These are phyloP conservation scores for Acrossocheilus wenchowensis DNA, from an alignment of 2,797 vertebrate genomes.

Conservation along the genomic window DNA sequence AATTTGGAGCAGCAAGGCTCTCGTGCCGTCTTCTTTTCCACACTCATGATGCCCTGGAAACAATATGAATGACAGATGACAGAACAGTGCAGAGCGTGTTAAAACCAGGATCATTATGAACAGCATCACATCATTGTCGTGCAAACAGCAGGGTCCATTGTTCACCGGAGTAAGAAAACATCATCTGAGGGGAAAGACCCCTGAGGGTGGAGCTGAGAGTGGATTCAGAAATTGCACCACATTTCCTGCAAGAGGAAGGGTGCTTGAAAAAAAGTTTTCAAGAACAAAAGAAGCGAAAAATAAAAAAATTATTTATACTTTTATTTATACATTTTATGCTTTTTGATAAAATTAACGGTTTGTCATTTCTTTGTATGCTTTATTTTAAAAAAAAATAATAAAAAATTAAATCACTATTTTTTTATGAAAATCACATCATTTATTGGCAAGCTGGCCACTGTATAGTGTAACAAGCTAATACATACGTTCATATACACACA, in stretches of 20 bases:
- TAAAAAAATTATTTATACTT: neutral
- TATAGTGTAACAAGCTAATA: neutral
- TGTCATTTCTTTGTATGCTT: neutral
- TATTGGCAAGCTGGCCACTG: neutral
- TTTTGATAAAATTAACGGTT: neutral
- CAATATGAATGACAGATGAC: slow-evolving; percentile 14
- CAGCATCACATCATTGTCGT: neutral
- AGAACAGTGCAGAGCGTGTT: neutral
- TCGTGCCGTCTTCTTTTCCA: slow-evolving; percentile 69
- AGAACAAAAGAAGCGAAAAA: neutral
- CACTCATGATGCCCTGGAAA: slow-evolving; percentile 74
- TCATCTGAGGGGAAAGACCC: slow-evolving; percentile 49
- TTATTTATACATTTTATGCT: neutral
- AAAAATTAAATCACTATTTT: neutral
- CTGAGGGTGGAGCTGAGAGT: slow-evolving; percentile 22
- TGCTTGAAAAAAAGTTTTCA: slow-evolving; percentile 38
- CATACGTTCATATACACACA: neutral
- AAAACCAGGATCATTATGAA: slow-evolving; percentile 1
- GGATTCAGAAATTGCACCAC: slow-evolving; percentile 36
- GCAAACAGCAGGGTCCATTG: slow-evolving; percentile 31
- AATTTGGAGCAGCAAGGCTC: slow-evolving; percentile 75
- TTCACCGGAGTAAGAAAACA: slow-evolving; percentile 39
- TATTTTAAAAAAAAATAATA: too few relatives aligned
- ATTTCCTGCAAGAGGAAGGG: slow-evolving; percentile 55
- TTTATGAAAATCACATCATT: neutral